These are phyloP conservation scores for Oceanites oceanicus DNA, from an alignment of 2,113 vertebrate genomes.

Conservation along the genomic window DNA sequence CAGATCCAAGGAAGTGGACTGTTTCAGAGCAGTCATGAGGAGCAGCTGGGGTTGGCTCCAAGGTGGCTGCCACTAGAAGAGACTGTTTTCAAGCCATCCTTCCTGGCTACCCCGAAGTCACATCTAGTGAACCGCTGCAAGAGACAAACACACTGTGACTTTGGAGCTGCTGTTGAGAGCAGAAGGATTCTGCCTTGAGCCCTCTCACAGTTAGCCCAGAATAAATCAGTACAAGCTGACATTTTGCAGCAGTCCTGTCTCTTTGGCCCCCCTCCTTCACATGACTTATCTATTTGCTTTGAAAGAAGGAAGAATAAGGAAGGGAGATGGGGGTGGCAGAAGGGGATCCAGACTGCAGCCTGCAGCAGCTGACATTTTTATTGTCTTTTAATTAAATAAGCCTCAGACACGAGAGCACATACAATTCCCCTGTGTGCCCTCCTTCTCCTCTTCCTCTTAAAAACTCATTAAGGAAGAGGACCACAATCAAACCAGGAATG, in stretches of 20 bases:
- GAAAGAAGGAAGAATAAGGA: conserved; percentile 29
- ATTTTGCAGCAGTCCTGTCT: not conserved
- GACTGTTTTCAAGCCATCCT: not conserved
- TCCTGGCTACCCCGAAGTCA: not conserved
- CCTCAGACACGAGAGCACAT: conserved; percentile 52
- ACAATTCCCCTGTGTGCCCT: conserved; percentile 18
- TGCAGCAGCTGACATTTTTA: conserved; percentile 73
- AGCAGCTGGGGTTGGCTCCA: not conserved
- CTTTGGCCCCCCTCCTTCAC: not conserved
- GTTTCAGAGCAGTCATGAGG: not conserved
- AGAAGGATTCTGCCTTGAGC: not conserved
- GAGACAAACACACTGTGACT: not conserved
- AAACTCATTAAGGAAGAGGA: conserved; percentile 74
- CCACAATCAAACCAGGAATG: conserved; percentile 72
- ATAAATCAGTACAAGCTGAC: not conserved
- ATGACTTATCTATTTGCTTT: not conserved
- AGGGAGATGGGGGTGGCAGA: not conserved
- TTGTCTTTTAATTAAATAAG: conserved; percentile 82
- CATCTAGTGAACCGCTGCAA: not conserved
- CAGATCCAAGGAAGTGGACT: not conserved
- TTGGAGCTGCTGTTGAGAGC: not conserved
- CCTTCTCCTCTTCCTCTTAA: conserved; percentile 46
- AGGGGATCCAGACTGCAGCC: conserved; percentile 64
- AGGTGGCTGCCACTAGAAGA: not conserved
- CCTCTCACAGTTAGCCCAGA: not conserved